Evolutionary conservation across 30 jellyfish, hydroid and myxozoan species (phyloP).

Genomic region (Rhopilema esculentum): DNA sequence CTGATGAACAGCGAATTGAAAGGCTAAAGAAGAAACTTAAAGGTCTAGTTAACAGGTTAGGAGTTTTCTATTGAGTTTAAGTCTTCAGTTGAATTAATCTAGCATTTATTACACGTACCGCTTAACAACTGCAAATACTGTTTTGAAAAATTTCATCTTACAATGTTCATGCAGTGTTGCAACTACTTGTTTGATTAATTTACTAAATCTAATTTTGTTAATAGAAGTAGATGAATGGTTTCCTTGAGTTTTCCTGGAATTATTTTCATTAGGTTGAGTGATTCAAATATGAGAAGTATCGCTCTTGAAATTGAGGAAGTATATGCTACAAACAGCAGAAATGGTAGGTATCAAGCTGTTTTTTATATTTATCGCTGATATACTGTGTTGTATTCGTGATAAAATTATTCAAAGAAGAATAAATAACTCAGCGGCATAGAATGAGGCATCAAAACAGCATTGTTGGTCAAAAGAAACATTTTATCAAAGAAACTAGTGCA

Average conservation of each 20-base stretch:
- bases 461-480: too few species aligned
- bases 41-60: conserved; percentile 72
- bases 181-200: too few species aligned
- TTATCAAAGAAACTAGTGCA: too few species aligned
- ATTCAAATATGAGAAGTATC: conserved; percentile 76
- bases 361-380: background rate
- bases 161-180: too few species aligned
- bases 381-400: background rate
- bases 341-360: conserved; percentile 52
- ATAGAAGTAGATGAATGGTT: too few species aligned
- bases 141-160: too few species aligned
- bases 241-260: background rate
- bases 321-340: conserved; percentile 76
- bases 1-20: conserved; percentile 51
- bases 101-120: background rate
- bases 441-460: too few species aligned
- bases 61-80: too few species aligned
- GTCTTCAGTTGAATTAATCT: background rate
- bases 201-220: too few species aligned
- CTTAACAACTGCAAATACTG: too few species aligned
- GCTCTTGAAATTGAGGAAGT: conserved; percentile 72
- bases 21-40: conserved; percentile 78
- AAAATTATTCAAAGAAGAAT: background rate
- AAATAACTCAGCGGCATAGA: too few species aligned
- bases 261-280: conserved; percentile 73